Evolutionary conservation across 92 coral and sea anemone genomes (phyloP).

Genomic region (Palythoa grandiflora): DNA sequence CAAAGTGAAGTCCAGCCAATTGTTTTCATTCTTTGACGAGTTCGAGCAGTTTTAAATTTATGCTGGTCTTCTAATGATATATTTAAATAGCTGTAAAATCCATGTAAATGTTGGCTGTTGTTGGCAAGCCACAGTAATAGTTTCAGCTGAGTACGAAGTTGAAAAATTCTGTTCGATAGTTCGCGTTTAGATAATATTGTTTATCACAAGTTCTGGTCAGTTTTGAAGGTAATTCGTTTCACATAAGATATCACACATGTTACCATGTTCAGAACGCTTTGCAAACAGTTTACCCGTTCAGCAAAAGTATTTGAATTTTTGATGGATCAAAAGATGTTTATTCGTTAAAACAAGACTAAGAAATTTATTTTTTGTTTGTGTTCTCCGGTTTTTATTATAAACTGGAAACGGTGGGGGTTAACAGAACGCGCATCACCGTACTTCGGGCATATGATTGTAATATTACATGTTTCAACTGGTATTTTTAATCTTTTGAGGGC

Average conservation of each 20-base stretch:
- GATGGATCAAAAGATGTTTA: slow-evolving; percentile 23
- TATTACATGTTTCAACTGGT: slow-evolving; percentile 54
- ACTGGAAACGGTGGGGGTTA: slow-evolving; percentile 41
- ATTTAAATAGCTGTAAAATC: slow-evolving; percentile 99
- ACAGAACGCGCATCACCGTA: background rate
- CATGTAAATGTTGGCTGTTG: slow-evolving; percentile 94
- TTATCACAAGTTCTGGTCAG: slow-evolving; percentile 23
- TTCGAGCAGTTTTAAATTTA: slow-evolving; percentile 97
- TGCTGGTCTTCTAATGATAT: slow-evolving; percentile 90
- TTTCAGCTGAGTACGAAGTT: slow-evolving; percentile 67
- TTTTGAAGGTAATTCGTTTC: slow-evolving; percentile 30
- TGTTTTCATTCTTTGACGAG: slow-evolving; percentile 92
- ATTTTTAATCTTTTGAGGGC: slow-evolving; percentile 50
- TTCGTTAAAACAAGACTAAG: slow-evolving; percentile 20
- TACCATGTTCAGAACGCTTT: slow-evolving; percentile 41
- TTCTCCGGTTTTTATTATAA: slow-evolving; percentile 28
- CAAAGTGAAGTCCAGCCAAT: slow-evolving; percentile 62
- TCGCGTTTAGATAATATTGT: slow-evolving; percentile 8
- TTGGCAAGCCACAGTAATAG: slow-evolving; percentile 78
- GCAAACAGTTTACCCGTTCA: slow-evolving; percentile 29
- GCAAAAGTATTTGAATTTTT: slow-evolving; percentile 52
- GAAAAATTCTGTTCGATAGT: slow-evolving; percentile 40
- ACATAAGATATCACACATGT: slow-evolving; percentile 33
- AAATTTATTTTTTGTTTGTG: slow-evolving; percentile 31
- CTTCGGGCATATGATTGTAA: slow-evolving; percentile 31